Base-by-base conservation (phyloP, 1,140 invertebrate species). In the Magallana ariakensis region DNA sequence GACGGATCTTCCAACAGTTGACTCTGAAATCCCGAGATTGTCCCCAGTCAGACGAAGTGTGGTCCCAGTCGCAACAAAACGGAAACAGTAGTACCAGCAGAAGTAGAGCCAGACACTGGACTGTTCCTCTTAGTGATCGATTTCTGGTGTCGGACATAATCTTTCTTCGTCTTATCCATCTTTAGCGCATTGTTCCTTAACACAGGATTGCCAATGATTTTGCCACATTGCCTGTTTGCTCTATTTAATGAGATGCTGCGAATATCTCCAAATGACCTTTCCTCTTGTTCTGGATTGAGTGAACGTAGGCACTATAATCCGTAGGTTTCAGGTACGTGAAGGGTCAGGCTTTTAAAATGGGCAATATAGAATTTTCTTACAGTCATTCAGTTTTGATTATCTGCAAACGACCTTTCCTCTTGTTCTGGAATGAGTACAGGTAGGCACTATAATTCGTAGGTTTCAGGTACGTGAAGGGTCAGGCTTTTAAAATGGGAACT, bases 231-330 rank as follows among this genome's bases (percentile, higher is more conserved):
- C n/a, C n/a, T n/a, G n/a, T n/a, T n/a, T n/a, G n/a, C n/a, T n/a
- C n/a, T n/a, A 3, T n/a, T 57, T 62, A 81, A 54, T 33, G 75
- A 62, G 13, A 57, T 53, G 13, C 55, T 53, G 1, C 85, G 9
- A 7, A 87, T n/a, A n/a, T n/a, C 82, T 2, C 86, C 82, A 54
- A 87, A 87, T n/a, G n/a, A 22, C 62, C 83, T 75, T 15, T 87
- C 86, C 46, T 84, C 83, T 19, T 87, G 54, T 15, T 84, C 86
- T n/a, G 86, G 55, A 6, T 84, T n/a, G 11, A 87, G n/a, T 15
- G 82, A 75, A 11, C 56, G 66, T 9, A 80, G 26, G 33, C 66
- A 84, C 15, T 84, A 55, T 6, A 84, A 5, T 53, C 86, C 16
- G 19, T 57, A 84, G 5, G 22, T 84, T 83, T 57, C 82, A 26